A percentile compares a stretch with the other conserved stretches of the same genome.
These are phyloP conservation scores for Mystacides longicornis DNA, from an alignment of 2,888 invertebrate genomes.

Conservation along the genomic window DNA sequence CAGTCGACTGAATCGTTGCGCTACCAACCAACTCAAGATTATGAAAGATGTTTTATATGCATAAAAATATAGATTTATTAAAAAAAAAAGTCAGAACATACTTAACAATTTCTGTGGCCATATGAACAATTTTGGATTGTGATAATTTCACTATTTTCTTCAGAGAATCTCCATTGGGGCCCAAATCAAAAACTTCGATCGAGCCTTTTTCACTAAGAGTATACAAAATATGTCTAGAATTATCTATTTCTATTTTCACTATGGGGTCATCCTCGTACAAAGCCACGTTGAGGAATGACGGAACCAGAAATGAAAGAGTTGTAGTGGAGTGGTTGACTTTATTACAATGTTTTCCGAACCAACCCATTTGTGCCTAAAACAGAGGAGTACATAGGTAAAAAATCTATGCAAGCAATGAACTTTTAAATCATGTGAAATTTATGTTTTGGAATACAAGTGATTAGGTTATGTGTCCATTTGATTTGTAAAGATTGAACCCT, in stretches of 20 bases:
- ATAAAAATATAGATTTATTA: too few species aligned
- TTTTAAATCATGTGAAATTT: slow-evolving; percentile 5
- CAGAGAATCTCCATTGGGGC: slow-evolving; percentile 65
- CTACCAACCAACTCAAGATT: too few species aligned
- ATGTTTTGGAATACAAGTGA: background rate
- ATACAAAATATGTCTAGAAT: slow-evolving; percentile 82
- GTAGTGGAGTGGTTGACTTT: slow-evolving; percentile 92
- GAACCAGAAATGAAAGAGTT: slow-evolving; percentile 78
- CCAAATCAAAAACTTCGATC: slow-evolving; percentile 85
- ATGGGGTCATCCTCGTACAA: slow-evolving; percentile 84
- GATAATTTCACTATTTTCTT: slow-evolving; percentile 65
- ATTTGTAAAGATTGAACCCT: too few species aligned
- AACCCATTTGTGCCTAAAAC: slow-evolving; percentile 69
- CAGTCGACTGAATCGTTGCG: too few species aligned
- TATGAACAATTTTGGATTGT: slow-evolving; percentile 65
- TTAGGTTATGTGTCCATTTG: background rate
- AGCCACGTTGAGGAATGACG: slow-evolving; percentile 81
- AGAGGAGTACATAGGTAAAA: slow-evolving; percentile 6
- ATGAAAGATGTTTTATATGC: too few species aligned
- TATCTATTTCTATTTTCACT: slow-evolving; percentile 81
- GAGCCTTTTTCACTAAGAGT: slow-evolving; percentile 84
- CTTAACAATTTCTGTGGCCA: slow-evolving; percentile 76
- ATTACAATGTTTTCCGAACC: slow-evolving; percentile 92
- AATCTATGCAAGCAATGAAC: background rate
- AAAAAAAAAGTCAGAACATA: too few species aligned